phyloP scores from a whole-genome alignment of 2,888 invertebrate species.

The Torymus texanus region DNA sequence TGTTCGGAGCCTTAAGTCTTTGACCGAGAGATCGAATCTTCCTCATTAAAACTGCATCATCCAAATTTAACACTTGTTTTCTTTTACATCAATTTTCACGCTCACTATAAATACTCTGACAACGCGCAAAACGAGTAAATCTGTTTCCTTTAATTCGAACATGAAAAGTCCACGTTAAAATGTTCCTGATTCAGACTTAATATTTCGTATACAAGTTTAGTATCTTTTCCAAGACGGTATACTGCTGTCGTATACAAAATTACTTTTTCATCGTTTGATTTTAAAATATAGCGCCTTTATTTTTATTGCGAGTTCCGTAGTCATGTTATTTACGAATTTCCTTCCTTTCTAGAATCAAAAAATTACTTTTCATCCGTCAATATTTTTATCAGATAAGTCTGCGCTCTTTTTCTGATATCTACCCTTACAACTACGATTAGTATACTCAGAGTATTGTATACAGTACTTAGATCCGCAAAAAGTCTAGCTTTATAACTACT shows the following conservation, averaged over 20 bases:
- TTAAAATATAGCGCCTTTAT: neutral
- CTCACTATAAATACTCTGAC: slow-evolving; percentile 19
- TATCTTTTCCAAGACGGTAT: slow-evolving; percentile 27
- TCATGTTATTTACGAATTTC: no score
- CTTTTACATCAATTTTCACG: slow-evolving; percentile 27
- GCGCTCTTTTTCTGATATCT: slow-evolving; percentile 39
- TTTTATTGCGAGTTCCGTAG: no score
- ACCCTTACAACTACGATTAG: slow-evolving; percentile 69
- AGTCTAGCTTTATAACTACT: slow-evolving; percentile 56
- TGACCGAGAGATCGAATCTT: slow-evolving; percentile 60
- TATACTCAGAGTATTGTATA: slow-evolving; percentile 73
- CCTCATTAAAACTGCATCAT: slow-evolving; percentile 1
- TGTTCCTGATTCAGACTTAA: slow-evolving; percentile 46
- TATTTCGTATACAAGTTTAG: slow-evolving; percentile 65
- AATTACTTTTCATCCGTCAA: slow-evolving; percentile 2
- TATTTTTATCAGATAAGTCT: slow-evolving; percentile 27
- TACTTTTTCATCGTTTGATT: slow-evolving; percentile 12
- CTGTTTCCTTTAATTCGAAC: neutral
- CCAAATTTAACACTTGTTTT: slow-evolving; percentile 24
- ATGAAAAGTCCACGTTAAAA: slow-evolving; percentile 16
- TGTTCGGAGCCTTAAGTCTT: slow-evolving; percentile 62
- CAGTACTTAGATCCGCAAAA: slow-evolving; percentile 62
- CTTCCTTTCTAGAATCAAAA: slow-evolving; percentile 13
- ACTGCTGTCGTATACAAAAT: slow-evolving; percentile 55
- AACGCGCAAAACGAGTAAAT: slow-evolving; percentile 23